These are phyloP conservation scores for Seira sanloemensis DNA, from an alignment of 2,888 invertebrate genomes.

Conservation along the genomic window DNA sequence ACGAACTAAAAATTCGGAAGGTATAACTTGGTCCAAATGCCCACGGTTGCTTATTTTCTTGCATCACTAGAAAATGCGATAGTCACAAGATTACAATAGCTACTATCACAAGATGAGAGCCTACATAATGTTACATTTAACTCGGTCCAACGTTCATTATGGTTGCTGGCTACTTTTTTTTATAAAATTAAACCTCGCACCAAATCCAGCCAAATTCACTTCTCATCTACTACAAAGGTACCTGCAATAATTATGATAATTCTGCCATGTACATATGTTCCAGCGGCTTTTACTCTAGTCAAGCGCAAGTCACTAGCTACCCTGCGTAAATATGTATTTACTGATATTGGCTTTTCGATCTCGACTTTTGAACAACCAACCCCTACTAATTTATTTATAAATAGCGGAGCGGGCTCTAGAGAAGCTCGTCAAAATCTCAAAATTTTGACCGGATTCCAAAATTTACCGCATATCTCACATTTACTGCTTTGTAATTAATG, in stretches of 20 bases:
- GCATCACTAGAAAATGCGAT: neutral
- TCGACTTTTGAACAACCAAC: neutral
- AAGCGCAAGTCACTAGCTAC: neutral
- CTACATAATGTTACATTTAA: neutral
- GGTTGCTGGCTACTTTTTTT: neutral
- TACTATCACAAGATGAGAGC: neutral
- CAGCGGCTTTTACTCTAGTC: neutral
- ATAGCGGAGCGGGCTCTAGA: neutral
- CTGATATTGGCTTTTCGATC: neutral
- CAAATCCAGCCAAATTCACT: neutral
- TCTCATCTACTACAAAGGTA: neutral
- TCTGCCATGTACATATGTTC: neutral
- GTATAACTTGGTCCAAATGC: neutral
- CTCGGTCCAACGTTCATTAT: no score
- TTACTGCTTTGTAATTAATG: neutral
- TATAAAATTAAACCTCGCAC: neutral
- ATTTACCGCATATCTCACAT: neutral
- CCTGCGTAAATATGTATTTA: neutral
- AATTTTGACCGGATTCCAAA: neutral
- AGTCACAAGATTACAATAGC: slow-evolving; percentile 1
- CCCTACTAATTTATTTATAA: neutral
- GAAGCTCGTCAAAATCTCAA: neutral
- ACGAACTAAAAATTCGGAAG: neutral
- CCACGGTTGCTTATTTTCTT: neutral
- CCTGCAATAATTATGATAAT: neutral